These are phyloP conservation scores for Crioceris asparagi DNA, from an alignment of 2,888 invertebrate species.

Conservation along the genomic window DNA sequence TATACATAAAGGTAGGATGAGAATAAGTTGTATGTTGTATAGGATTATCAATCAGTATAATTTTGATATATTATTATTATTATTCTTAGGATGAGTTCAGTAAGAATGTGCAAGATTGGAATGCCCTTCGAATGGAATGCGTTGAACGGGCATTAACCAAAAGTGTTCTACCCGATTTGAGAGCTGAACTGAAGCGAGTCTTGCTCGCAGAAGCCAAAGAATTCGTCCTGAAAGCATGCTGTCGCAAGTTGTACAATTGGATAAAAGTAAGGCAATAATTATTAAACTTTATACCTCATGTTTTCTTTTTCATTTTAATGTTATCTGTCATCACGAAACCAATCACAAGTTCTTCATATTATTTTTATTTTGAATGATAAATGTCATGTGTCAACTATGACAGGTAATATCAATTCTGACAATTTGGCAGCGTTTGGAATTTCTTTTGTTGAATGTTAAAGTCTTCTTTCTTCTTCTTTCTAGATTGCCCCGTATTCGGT, in stretches of 20 bases:
- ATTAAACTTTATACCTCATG: neutral
- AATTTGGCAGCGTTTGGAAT: too few relatives aligned
- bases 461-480: too few relatives aligned
- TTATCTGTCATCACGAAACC: too few relatives aligned
- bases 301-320: neutral
- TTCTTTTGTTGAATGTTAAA: slow-evolving; percentile 1
- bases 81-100: slow-evolving; percentile 73
- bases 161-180: slow-evolving; percentile 81
- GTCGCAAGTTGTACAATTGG: slow-evolving; percentile 82
- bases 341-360: too few relatives aligned
- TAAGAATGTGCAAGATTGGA: slow-evolving; percentile 92
- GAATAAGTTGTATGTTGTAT: neutral
- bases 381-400: too few relatives aligned
- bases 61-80: neutral
- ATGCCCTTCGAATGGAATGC: slow-evolving; percentile 75
- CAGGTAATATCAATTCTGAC: too few relatives aligned
- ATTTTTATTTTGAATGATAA: too few relatives aligned
- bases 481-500: slow-evolving; percentile 62
- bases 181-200: slow-evolving; percentile 71
- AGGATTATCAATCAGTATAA: neutral
- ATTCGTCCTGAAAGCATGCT: slow-evolving; percentile 71
- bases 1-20: slow-evolving; percentile 49
- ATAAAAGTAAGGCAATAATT: slow-evolving; percentile 50
- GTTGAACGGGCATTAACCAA: slow-evolving; percentile 79
- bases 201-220: slow-evolving; percentile 82